Evolutionary conservation across 2,797 vertebrate genomes (phyloP).

Genomic region (Decapterus maruadsi): DNA sequence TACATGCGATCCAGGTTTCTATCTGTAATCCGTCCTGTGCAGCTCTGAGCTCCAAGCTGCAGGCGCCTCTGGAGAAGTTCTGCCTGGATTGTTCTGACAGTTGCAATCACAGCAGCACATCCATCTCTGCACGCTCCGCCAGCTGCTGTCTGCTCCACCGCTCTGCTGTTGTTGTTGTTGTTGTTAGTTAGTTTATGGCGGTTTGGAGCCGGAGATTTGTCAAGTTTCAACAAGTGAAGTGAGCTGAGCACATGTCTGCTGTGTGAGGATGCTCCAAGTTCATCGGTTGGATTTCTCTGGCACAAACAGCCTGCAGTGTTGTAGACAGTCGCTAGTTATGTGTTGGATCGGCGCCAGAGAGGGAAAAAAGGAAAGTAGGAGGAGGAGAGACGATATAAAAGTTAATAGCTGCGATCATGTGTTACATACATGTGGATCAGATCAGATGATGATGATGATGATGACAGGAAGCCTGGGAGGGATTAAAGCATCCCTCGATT

Average conservation of each 20-base stretch:
- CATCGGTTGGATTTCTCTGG: conserved; percentile 66
- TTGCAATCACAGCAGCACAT: neutral
- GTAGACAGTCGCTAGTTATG: conserved; percentile 57
- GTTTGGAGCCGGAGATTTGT: conserved; percentile 52
- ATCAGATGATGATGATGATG: conserved; percentile 13
- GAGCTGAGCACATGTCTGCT: conserved; percentile 52
- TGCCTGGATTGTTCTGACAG: neutral
- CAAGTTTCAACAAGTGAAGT: conserved; percentile 61
- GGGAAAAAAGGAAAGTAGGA: neutral
- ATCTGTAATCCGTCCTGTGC: too few species aligned
- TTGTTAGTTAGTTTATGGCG: conserved; percentile 14
- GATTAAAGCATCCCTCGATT: neutral
- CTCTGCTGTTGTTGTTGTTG: conserved; percentile 31
- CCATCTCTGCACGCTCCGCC: neutral
- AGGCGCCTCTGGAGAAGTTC: neutral
- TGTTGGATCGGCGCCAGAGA: conserved; percentile 51
- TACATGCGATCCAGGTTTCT: conserved; percentile 50
- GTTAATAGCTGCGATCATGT: conserved; percentile 35
- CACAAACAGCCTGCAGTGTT: conserved; percentile 67
- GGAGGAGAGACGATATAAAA: conserved; percentile 4
- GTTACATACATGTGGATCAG: neutral
- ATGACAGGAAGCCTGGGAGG: neutral
- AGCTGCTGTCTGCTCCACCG: conserved; percentile 12
- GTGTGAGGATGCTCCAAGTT: conserved; percentile 45
- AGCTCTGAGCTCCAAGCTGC: neutral